phyloP scores from a whole-genome alignment of 2,888 invertebrate genomes.

The Eupithecia vulgata region DNA sequence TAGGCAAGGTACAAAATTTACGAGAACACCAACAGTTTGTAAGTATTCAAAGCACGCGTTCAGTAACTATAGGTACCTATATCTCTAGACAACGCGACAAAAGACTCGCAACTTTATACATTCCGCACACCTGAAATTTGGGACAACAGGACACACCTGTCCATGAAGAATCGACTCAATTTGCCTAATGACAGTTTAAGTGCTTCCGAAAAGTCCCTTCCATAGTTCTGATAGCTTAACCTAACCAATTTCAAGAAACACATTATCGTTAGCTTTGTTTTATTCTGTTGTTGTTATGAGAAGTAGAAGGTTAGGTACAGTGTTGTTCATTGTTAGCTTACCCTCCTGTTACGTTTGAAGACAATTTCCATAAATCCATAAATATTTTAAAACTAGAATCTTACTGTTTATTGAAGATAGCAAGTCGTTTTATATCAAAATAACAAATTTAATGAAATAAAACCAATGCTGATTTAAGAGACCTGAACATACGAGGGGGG shows the following conservation, averaged over 20 bases:
- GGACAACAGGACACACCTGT: constrained; percentile 33
- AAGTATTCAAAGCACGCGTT: constrained; percentile 15
- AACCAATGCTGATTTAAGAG: no score
- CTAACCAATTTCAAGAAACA: constrained; percentile 28
- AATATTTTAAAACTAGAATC: no score
- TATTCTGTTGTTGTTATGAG: not conserved
- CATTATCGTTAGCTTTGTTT: constrained; percentile 29
- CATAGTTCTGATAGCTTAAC: constrained; percentile 20
- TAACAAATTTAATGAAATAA: no score
- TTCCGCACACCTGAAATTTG: constrained; percentile 32
- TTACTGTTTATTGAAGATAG: no score
- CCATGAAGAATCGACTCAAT: constrained; percentile 34
- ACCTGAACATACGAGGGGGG: no score
- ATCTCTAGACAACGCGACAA: constrained; percentile 16
- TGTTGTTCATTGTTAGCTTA: no score
- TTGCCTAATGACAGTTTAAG: constrained; percentile 44
- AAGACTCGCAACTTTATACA: constrained; percentile 28
- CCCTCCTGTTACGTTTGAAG: no score
- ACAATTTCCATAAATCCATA: no score
- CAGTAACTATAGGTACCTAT: not conserved
- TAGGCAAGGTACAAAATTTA: constrained; percentile 1
- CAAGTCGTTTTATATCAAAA: no score
- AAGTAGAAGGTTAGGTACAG: not conserved
- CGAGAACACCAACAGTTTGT: constrained; percentile 6
- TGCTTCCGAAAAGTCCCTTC: constrained; percentile 25